These are phyloP conservation scores for Myiothlypis coronata DNA, from an alignment of 2,797 vertebrate genomes.

Conservation along the genomic window DNA sequence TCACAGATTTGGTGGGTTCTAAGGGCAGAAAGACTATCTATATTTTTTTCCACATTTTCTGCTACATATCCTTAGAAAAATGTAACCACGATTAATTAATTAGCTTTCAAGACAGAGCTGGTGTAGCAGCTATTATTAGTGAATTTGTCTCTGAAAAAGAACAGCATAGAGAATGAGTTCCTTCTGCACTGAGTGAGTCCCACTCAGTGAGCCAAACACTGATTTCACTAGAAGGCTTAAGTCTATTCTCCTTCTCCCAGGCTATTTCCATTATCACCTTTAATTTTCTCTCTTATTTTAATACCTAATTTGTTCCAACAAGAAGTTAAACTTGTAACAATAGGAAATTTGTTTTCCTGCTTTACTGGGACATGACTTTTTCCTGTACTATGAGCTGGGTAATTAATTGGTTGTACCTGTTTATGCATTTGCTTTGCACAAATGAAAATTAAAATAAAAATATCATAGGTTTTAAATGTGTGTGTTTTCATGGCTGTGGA, in stretches of 20 bases:
- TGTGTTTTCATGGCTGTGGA: accelerated
- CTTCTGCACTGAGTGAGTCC: not conserved
- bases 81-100: not conserved
- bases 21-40: not conserved
- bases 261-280: not conserved
- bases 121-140: not conserved
- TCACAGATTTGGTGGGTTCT: not conserved
- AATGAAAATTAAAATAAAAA: not conserved
- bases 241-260: not conserved
- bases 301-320: not conserved
- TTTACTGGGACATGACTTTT: not conserved
- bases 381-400: not conserved
- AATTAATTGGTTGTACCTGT: not conserved
- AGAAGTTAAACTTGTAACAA: not conserved
- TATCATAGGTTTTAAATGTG: not conserved
- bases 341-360: not conserved
- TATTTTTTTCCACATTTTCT: not conserved
- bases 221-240: not conserved
- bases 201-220: not conserved
- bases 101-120: not conserved
- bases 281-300: conserved; percentile 20
- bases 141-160: not conserved
- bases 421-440: not conserved
- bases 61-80: not conserved
- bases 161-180: not conserved